Base-by-base conservation (phyloP, 2,888 invertebrate species). In the Caenorhabditis sinica region DNA sequence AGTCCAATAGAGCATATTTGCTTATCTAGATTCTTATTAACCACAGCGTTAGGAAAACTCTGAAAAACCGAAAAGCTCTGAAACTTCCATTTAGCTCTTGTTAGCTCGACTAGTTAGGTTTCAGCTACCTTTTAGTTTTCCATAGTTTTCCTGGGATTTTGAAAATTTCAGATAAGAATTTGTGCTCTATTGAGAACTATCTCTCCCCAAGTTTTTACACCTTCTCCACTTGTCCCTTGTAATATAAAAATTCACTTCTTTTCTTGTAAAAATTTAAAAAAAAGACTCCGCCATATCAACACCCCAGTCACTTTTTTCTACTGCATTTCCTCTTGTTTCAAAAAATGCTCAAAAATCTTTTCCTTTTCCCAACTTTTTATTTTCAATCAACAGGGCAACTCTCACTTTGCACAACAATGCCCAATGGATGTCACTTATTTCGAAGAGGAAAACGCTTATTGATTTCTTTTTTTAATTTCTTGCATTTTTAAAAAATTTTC, bases 371-470 rank as follows among this genome's bases (percentile, higher is more conserved):
- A 68, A 74, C 33, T 49, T 56, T 56, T 56, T 4, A 28, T 17
- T 77, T 65, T 56, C 9, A 36, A 56, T 75, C 17, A 3, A 71
- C 77, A 92, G 91, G 92, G 91, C 49, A 90, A 92, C 87, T 88
- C 88, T 51, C 89, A 91, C 76, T 92, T 92, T 77, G 82, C 90
- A 61, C 83, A 86, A 49, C 82, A 87, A 75, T 91, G 92, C 83
- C 92, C 92, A 49, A 86, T 89, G 85, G 86, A 86, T 69, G 90
- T 92, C 77, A 91, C 92, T 58, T 92, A 92, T 85, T 92, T 92
- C 84, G 92, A 92, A 82, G 91, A 91, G 79, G 91, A 92, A 72
- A 65, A 80, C 15, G 80, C 60, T 49, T 72, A 80, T 66, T 75
- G 66, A 82, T 49, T 49, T 49, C 15, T 49, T 49, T 45, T 45